Evolutionary conservation across 2,888 invertebrate species (phyloP).

Genomic region (Cataglyphis altisquamis): DNA sequence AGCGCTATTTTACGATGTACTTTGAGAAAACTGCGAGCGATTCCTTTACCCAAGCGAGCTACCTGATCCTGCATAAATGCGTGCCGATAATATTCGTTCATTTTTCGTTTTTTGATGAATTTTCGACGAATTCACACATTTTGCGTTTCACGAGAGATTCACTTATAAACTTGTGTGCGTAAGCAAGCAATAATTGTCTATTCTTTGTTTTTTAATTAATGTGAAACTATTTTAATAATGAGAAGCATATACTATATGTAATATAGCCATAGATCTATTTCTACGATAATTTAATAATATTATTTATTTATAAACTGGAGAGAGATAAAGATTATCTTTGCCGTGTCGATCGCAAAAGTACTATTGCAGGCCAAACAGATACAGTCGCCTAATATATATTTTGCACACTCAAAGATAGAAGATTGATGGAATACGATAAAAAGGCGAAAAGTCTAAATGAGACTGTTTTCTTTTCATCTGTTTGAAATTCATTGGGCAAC

Average conservation of each 20-base stretch:
- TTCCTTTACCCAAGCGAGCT: slow-evolving; percentile 51
- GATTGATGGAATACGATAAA: slow-evolving; percentile 36
- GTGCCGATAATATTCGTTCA: slow-evolving; percentile 53
- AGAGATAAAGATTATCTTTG: neutral
- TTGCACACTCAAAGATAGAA: neutral
- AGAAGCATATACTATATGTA: neutral
- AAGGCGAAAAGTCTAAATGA: slow-evolving; percentile 24
- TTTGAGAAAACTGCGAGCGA: slow-evolving; percentile 64
- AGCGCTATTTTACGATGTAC: slow-evolving; percentile 71
- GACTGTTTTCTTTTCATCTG: slow-evolving; percentile 78
- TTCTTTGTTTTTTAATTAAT: neutral
- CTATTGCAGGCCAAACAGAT: neutral
- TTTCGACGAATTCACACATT: neutral
- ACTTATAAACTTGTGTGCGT: neutral
- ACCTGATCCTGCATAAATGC: slow-evolving; percentile 63
- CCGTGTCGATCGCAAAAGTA: slow-evolving; percentile 12
- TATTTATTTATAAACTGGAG: neutral
- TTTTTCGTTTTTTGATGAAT: slow-evolving; percentile 27
- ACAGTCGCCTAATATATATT: neutral
- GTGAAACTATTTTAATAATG: neutral
- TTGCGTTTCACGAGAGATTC: neutral
- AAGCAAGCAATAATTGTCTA: neutral
- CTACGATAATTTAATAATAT: neutral
- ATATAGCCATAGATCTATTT: neutral
- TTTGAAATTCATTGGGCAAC: slow-evolving; percentile 78